Conservation (phyloP, 2,888 invertebrate species). For the Acrocyrtus sp. region DNA sequence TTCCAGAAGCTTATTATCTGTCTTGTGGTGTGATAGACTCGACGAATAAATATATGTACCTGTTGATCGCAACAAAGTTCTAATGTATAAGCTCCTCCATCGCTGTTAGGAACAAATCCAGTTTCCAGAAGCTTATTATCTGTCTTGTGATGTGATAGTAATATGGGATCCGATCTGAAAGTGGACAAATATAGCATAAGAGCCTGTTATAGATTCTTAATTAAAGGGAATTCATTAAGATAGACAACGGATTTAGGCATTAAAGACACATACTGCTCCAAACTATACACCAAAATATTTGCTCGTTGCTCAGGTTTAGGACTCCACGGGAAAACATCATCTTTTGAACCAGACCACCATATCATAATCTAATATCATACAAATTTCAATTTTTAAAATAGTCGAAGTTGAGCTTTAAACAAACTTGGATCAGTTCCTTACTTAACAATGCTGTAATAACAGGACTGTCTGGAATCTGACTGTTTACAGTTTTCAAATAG, state of each 20-base stretch:
- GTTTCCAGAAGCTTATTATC: conserved; percentile 57
- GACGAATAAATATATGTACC: no score
- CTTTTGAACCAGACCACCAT: conserved; percentile 61
- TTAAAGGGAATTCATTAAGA: background rate
- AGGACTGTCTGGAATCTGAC: no score
- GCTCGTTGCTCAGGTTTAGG: conserved; percentile 60
- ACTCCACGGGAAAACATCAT: conserved; percentile 62
- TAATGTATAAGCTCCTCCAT: conserved; percentile 55
- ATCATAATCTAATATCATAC: conserved; percentile 60
- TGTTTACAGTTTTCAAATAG: no score
- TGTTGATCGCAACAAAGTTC: conserved; percentile 56
- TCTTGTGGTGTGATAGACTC: conserved; percentile 59
- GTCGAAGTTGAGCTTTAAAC: no score
- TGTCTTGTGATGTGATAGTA: conserved; percentile 58
- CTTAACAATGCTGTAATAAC: no score
- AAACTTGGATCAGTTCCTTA: no score
- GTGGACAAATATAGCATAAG: background rate
- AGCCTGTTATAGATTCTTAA: background rate
- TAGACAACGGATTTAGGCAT: background rate
- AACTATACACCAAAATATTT: conserved; percentile 57
- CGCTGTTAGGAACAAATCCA: conserved; percentile 53
- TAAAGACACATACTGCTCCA: conserved; percentile 46
- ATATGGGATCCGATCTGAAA: conserved; percentile 40
- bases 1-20: conserved; percentile 57
- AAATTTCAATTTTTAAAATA: no score